Conservation (phyloP, 2,888 invertebrate species). For the Drosophila melanosoma region DNA sequence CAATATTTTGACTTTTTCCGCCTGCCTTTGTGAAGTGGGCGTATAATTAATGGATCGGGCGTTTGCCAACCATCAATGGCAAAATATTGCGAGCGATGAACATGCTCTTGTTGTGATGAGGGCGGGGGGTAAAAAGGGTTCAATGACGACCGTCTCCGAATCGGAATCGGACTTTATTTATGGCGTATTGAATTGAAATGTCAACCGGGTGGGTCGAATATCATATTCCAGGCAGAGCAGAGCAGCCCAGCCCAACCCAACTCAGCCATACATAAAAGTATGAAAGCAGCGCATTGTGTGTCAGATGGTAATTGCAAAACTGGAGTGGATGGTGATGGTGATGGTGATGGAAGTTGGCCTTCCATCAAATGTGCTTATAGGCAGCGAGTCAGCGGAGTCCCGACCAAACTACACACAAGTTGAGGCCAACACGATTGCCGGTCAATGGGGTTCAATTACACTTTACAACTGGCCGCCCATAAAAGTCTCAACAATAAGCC, state of each 20-base stretch:
- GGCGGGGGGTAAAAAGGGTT: conserved; percentile 61
- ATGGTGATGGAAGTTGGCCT: conserved; percentile 6
- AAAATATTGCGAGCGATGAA: conserved; percentile 69
- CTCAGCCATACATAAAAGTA: conserved; percentile 42
- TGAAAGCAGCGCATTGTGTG: conserved; percentile 64
- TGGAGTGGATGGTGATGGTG: conserved; percentile 12
- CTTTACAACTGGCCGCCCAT: conserved; percentile 48
- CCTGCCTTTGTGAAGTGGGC: conserved; percentile 78
- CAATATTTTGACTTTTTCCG: conserved; percentile 82
- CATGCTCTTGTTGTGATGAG: conserved; percentile 14
- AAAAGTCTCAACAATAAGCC: conserved; percentile 49
- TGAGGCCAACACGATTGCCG: conserved; percentile 16
- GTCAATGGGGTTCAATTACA: conserved; percentile 65
- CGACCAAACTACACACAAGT: conserved; percentile 32
- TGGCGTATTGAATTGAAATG: conserved; percentile 79
- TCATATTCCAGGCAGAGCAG: conserved; percentile 58
- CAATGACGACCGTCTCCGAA: conserved; percentile 49
- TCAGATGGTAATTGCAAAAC: conserved; percentile 58
- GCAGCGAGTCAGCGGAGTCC: conserved; percentile 22
- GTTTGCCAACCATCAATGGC: conserved; percentile 64
- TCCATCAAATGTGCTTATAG: conserved; percentile 45
- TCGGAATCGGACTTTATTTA: conserved; percentile 78
- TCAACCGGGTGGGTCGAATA: conserved; percentile 76
- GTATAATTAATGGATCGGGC: conserved; percentile 80
- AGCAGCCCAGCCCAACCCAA: too few species aligned